Percentiles rank a stretch among this genome's conserved stretches.
Evolutionary conservation across 2,797 vertebrate genomes (phyloP).

Genomic region (Sebastes oblongus): DNA sequence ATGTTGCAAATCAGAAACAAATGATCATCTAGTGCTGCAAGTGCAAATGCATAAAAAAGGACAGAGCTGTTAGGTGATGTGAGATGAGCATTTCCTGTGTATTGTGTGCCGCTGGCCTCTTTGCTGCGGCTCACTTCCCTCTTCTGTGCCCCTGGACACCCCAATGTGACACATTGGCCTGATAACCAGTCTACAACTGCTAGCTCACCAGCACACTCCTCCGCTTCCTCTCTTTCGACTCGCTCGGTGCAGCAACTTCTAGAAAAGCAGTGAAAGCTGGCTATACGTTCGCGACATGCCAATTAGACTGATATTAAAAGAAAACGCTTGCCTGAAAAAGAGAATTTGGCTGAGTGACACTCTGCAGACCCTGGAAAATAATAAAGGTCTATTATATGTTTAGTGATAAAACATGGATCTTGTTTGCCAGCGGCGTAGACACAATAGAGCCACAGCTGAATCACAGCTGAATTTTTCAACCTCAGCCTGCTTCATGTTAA

Average conservation of each 20-base stretch:
- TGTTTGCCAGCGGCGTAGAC: slow-evolving; percentile 20
- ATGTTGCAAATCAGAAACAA: slow-evolving; percentile 24
- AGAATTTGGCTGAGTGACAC: background rate
- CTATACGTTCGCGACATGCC: background rate
- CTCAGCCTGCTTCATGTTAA: slow-evolving; percentile 57
- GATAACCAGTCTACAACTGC: slow-evolving; percentile 58
- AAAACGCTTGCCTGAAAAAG: background rate
- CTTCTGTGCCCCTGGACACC: slow-evolving; percentile 71
- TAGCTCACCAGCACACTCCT: slow-evolving; percentile 43
- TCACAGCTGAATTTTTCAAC: slow-evolving; percentile 52
- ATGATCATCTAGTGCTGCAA: background rate
- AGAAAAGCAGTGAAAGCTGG: background rate
- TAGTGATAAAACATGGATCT: background rate
- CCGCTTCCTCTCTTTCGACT: slow-evolving; percentile 57
- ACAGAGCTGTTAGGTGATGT: slow-evolving; percentile 22
- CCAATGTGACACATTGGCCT: slow-evolving; percentile 70
- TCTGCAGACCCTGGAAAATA: background rate
- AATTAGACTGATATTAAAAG: background rate
- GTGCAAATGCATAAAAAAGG: background rate
- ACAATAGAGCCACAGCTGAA: slow-evolving; percentile 37
- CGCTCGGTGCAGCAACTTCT: slow-evolving; percentile 17
- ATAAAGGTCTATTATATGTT: background rate
- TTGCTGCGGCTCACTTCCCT: slow-evolving; percentile 70
- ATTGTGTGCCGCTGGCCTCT: slow-evolving; percentile 51
- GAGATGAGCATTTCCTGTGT: slow-evolving; percentile 66